Conservation (phyloP, 2,797 vertebrate genomes). For the Naso thynnoides region DNA sequence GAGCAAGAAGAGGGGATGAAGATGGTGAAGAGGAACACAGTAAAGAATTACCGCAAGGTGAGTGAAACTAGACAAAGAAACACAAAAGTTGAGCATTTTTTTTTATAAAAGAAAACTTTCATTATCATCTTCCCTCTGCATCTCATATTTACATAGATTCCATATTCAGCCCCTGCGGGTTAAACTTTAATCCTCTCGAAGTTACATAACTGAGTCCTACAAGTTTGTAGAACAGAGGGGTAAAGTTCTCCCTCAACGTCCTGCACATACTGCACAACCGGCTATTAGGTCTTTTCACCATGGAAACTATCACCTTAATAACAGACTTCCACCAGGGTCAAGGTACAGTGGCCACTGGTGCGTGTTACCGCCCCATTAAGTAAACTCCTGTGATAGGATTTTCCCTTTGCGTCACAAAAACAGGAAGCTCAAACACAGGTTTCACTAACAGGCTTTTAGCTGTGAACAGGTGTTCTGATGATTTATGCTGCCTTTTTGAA, state of each 20-base stretch:
- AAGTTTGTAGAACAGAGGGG: slow-evolving; percentile 45
- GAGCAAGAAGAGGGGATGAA: slow-evolving; percentile 81
- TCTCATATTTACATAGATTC: slow-evolving; percentile 39
- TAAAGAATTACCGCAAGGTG: slow-evolving; percentile 84
- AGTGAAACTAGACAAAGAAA: slow-evolving; percentile 36
- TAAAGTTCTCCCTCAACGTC: slow-evolving; percentile 51
- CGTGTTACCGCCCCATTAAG: slow-evolving; percentile 39
- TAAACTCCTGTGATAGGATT: slow-evolving; percentile 12
- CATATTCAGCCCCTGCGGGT: slow-evolving; percentile 30
- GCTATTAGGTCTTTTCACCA: slow-evolving; percentile 56
- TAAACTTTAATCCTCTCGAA: slow-evolving; percentile 62
- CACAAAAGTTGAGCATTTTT: not conserved
- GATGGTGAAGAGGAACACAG: slow-evolving; percentile 76
- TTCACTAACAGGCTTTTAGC: slow-evolving; percentile 2
- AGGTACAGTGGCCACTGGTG: slow-evolving; percentile 57
- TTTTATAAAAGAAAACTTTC: slow-evolving; percentile 4
- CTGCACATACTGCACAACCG: slow-evolving; percentile 17
- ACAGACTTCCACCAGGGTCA: slow-evolving; percentile 39
- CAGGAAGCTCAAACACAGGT: not conserved
- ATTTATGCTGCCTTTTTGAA: too few species aligned
- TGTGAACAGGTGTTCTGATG: not conserved
- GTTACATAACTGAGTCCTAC: slow-evolving; percentile 52
- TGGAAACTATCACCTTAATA: slow-evolving; percentile 62
- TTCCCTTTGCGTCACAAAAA: slow-evolving; percentile 46
- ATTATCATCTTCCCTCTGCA: slow-evolving; percentile 3